Percentiles rank a stretch among this genome's conserved stretches.
phyloP scores from a whole-genome alignment of 2,888 invertebrate species.

The Thalpophila matura region DNA sequence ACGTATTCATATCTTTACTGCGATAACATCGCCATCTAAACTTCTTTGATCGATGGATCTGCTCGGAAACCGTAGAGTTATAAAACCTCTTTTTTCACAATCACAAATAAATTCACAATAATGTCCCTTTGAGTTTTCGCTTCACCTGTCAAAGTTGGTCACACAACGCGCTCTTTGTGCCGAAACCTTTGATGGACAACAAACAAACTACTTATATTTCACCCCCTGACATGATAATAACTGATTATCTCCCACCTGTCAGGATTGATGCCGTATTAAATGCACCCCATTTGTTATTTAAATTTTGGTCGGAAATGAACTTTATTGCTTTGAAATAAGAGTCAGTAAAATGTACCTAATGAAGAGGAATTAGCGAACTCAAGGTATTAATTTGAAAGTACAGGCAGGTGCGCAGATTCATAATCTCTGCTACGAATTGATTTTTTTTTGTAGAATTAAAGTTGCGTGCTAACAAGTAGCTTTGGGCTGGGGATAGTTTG shows the following conservation, averaged over 20 bases:
- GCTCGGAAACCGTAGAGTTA: slow-evolving; percentile 28
- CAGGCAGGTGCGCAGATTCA: slow-evolving; percentile 32
- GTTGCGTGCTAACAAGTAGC: background rate
- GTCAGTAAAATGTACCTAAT: slow-evolving; percentile 11
- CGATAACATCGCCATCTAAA: too few relatives aligned
- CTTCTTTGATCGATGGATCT: too few relatives aligned
- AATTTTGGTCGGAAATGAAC: slow-evolving; percentile 17
- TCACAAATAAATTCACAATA: slow-evolving; percentile 31
- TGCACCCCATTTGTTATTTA: slow-evolving; percentile 59
- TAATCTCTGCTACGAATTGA: background rate
- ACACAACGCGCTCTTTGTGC: slow-evolving; percentile 46
- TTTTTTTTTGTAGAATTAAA: background rate
- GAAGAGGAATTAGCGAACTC: slow-evolving; percentile 28
- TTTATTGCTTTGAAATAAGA: slow-evolving; percentile 38
- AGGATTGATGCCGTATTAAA: slow-evolving; percentile 76
- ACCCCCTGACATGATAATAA: slow-evolving; percentile 77
- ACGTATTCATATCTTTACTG: too few relatives aligned
- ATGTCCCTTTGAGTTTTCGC: slow-evolving; percentile 54
- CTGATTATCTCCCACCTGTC: slow-evolving; percentile 86
- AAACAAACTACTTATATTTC: slow-evolving; percentile 70
- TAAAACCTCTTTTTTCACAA: background rate
- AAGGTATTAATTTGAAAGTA: slow-evolving; percentile 28
- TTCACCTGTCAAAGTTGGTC: slow-evolving; percentile 45
- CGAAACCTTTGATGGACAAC: slow-evolving; percentile 76
- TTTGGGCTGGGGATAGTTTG: too few relatives aligned